Conservation (phyloP, 1,140 invertebrate genomes). For the Drosophila suzukii region DNA sequence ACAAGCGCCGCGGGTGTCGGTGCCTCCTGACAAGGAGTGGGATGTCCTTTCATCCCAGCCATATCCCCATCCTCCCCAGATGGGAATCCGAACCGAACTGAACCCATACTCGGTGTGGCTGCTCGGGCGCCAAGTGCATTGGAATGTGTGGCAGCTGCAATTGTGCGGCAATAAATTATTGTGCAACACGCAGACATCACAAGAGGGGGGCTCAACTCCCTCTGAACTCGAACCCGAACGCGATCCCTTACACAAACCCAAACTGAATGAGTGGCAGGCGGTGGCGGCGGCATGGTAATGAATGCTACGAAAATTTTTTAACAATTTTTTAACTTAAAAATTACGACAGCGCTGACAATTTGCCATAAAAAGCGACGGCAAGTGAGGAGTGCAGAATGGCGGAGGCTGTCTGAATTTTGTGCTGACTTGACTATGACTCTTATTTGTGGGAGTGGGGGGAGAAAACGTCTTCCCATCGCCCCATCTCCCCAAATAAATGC, state of each 20-base stretch:
- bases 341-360: slow-evolving; percentile 79
- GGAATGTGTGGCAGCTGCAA: slow-evolving; percentile 81
- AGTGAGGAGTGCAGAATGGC: slow-evolving; percentile 18
- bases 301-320: slow-evolving; percentile 79
- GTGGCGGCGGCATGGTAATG: slow-evolving; percentile 60
- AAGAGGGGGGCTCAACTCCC: slow-evolving; percentile 19
- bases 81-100: slow-evolving; percentile 23
- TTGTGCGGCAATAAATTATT: slow-evolving; percentile 82
- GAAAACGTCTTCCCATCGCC: slow-evolving; percentile 1
- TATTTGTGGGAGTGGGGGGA: not conserved
- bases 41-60: not conserved
- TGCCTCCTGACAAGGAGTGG: slow-evolving; percentile 35
- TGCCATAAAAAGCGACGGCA: slow-evolving; percentile 64
- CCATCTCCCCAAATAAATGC: slow-evolving; percentile 6
- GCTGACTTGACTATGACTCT: slow-evolving; percentile 52
- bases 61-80: not conserved
- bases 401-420: slow-evolving; percentile 50
- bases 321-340: slow-evolving; percentile 82
- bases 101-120: slow-evolving; percentile 36
- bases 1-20: slow-evolving; percentile 71
- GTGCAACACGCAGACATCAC: slow-evolving; percentile 75
- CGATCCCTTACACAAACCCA: not conserved
- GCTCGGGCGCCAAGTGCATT: slow-evolving; percentile 71
- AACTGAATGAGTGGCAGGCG: slow-evolving; percentile 54
- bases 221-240: slow-evolving; percentile 7